Base-by-base conservation (phyloP, 1,140 invertebrate genomes). In the Drosophila yakuba region DNA sequence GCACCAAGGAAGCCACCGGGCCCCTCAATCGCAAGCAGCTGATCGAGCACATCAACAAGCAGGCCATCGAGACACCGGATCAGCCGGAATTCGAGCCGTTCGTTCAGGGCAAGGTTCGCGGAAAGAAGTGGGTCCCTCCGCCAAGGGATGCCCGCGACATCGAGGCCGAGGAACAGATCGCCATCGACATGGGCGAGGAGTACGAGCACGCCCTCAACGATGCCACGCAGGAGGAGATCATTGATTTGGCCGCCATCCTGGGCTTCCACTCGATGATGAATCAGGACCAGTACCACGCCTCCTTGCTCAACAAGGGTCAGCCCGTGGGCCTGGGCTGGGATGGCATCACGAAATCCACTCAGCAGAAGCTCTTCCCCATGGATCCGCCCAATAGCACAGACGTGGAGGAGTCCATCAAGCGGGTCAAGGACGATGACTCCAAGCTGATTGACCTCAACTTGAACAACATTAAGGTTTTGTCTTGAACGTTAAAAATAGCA, bases 191-290 rank as follows among this genome's bases (percentile, higher is more conserved):
- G 78, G 97, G 98, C 73, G 98, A 99, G 92, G 98, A 99, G 93
- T 99, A 98, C 93, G 98, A 99, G 93, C 95, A 96, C 91, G 98
- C 98, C n/a, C 94, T 99, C 17, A 95, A 94, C 15, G 94, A 94
- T 80, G 99, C 99, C 39, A 95, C 97, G 72, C 98, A 99, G 94
- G 98, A 99, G 93, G 99, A 99, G 94, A 97, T 99, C 75, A 99
- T 99, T 80, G 99, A 99, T 94, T 95, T 99, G 85, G 99, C 99
- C 91, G 98, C 98, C 94, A 99, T 99, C 93, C 94, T 99, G 72
- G 99, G 99, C 84, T 99, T 99, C 94, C 98, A 99, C 93, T 99
- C 98, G 54, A 99, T 99, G 97, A 97, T 99, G 96, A 99, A 99
- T 93, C 99, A 99, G 94, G 98, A 99, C 92, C 99, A 99, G 93